Evolutionary conservation across 2,113 vertebrate genomes (phyloP).

Genomic region (Pseudorasbora parva): DNA sequence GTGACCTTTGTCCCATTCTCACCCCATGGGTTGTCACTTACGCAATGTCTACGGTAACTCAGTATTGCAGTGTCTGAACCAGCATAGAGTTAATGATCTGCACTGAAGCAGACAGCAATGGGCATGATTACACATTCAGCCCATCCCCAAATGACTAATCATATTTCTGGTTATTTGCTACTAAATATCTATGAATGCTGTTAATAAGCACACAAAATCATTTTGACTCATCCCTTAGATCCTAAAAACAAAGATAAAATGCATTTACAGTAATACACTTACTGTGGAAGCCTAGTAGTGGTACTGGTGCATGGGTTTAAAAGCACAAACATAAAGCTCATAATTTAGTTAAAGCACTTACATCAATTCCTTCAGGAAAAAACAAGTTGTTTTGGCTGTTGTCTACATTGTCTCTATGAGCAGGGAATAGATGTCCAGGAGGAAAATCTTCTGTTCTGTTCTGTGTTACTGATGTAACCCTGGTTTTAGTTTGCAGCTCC

Average conservation of each 20-base stretch:
- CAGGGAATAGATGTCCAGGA: not conserved
- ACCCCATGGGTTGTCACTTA: slow-evolving; percentile 15
- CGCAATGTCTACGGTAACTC: not conserved
- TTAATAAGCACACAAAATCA: not conserved
- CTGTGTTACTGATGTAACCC: not conserved
- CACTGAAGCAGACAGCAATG: not conserved
- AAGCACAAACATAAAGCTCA: not conserved
- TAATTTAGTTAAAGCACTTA: slow-evolving; percentile 9
- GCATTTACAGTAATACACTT: not conserved
- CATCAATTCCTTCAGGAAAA: not conserved
- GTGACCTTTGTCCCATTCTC: slow-evolving; percentile 34
- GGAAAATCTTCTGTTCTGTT: not conserved
- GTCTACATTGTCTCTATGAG: not conserved
- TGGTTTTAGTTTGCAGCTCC: not conserved
- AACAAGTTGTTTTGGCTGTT: slow-evolving; percentile 8
- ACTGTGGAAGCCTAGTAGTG: not conserved
- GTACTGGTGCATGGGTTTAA: not conserved
- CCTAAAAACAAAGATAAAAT: not conserved
- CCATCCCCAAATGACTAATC: not conserved
- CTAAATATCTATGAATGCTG: not conserved
- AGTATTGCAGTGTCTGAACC: not conserved
- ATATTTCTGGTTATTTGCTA: not conserved
- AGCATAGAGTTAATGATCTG: slow-evolving; percentile 17
- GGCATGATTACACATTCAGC: not conserved
- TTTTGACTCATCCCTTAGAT: not conserved